A percentile compares a stretch with the other conserved stretches of the same genome.
phyloP scores from a whole-genome alignment of 2,113 vertebrate genomes.

The Fulica atra region DNA sequence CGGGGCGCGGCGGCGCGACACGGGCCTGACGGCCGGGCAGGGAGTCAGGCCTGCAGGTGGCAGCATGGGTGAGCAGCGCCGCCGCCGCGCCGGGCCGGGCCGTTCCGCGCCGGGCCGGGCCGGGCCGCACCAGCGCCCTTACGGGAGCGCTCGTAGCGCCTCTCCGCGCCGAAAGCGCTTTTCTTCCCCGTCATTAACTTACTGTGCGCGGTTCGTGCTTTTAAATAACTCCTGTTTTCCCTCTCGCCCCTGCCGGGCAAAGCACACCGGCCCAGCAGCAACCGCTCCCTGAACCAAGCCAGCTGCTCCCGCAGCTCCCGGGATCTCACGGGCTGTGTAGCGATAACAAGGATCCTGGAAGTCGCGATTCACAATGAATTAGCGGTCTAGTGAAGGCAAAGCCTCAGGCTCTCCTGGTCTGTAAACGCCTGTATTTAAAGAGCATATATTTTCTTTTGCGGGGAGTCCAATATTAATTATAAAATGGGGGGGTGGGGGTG shows the following conservation, averaged over 20 bases:
- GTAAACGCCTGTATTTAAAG: neutral
- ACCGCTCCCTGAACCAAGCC: neutral
- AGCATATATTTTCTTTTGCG: neutral
- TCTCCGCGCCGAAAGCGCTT: rapidly evolving
- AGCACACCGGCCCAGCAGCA: neutral
- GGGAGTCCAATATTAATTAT: neutral
- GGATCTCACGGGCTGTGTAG: neutral
- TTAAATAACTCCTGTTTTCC: neutral
- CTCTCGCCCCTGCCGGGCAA: neutral
- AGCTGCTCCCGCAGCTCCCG: neutral
- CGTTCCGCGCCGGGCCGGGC: too few relatives aligned
- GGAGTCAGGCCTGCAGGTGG: neutral
- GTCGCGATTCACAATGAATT: neutral
- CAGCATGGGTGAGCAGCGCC: constrained; percentile 8
- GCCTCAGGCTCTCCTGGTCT: neutral
- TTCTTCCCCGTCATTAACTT: neutral
- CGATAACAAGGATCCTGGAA: neutral
- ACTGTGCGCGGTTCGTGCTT: neutral
- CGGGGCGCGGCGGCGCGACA: too few relatives aligned
- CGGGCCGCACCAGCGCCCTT: too few relatives aligned
- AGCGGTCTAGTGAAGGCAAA: neutral
- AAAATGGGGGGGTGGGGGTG: neutral
- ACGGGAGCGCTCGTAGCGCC: too few relatives aligned
- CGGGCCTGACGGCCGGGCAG: neutral
- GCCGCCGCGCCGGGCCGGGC: neutral